A percentile compares a stretch with the other conserved stretches of the same genome.
Conservation (phyloP, 2,888 invertebrate species). For the Leptopilina syphax region DNA sequence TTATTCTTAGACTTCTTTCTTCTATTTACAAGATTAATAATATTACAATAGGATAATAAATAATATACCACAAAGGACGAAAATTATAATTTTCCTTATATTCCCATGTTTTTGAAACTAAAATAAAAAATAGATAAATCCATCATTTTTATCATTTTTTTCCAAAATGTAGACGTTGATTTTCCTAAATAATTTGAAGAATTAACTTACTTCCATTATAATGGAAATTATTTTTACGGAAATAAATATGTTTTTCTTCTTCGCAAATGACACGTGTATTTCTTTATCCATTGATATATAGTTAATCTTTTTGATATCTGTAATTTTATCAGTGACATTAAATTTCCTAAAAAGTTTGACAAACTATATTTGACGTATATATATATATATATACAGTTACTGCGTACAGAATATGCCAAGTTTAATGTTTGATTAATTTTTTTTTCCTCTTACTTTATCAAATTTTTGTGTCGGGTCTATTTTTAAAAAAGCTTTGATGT, state of each 20-base stretch:
- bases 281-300: not conserved
- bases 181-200: too few relatives aligned
- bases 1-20: too few relatives aligned
- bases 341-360: constrained; percentile 10
- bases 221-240: too few relatives aligned
- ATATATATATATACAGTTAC: not conserved
- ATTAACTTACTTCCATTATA: too few relatives aligned
- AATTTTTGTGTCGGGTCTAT: not conserved
- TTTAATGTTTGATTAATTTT: not conserved
- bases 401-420: not conserved
- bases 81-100: too few relatives aligned
- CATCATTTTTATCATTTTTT: too few relatives aligned
- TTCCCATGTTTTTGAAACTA: too few relatives aligned
- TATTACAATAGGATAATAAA: too few relatives aligned
- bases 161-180: too few relatives aligned
- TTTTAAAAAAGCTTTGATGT: not conserved
- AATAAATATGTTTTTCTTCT: not conserved
- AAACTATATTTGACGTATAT: not conserved
- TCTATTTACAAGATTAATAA: too few relatives aligned
- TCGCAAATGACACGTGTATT: not conserved
- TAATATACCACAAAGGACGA: too few relatives aligned
- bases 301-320: not conserved
- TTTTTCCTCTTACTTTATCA: not conserved
- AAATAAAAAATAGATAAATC: too few relatives aligned
- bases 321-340: constrained; percentile 10